Evolutionary conservation across 2,888 invertebrate species (phyloP), one percentile per base, ranked within the genome.

Genomic region (Idaea aversata): DNA sequence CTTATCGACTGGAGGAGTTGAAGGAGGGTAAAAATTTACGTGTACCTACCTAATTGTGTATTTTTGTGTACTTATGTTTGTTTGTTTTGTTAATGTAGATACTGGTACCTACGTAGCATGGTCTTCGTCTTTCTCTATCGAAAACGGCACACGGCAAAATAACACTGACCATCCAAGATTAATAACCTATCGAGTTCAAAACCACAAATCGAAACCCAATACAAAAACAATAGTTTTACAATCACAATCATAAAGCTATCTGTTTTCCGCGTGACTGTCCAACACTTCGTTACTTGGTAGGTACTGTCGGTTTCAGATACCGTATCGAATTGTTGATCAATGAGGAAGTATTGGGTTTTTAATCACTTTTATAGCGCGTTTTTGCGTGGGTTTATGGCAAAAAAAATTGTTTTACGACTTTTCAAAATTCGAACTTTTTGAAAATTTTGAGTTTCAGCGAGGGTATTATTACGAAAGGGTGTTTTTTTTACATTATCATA

Each of bases 181-280:
- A 47, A 47, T 47, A 47, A 47, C 6, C 47, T 47, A 47, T 47
- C 47, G 47, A 63, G 35, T 62, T 47, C 35, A 64, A 62, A 61
- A 61, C 47, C 63, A 60, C 57, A 65, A 68, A 68, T 68, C 67
- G 68, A 38, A 68, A 70, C 66, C 65, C 62, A 69, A 69, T 62
- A 64, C 69, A 47, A 47, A 47, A 47, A 47, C 47, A 47, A 47
- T 47, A 47, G 47, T 10, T 47, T 47, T 13, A 47, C 47, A 47
- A 47, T 47, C 47, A 7, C 38, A 15, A 67, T 71, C 72, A 73
- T 77, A 78, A 63, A 70, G 62, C 70, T 70, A 74, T 73, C 74
- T 7, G 7, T 47, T 7, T 47, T 64, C 62, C 61, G 61, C 65
- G 71, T 70, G 70, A 65, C 72, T 67, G 65, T 70, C 68, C 66